Evolutionary conservation across 2,113 vertebrate genomes (phyloP).

Genomic region (Gracilinanus agilis): DNA sequence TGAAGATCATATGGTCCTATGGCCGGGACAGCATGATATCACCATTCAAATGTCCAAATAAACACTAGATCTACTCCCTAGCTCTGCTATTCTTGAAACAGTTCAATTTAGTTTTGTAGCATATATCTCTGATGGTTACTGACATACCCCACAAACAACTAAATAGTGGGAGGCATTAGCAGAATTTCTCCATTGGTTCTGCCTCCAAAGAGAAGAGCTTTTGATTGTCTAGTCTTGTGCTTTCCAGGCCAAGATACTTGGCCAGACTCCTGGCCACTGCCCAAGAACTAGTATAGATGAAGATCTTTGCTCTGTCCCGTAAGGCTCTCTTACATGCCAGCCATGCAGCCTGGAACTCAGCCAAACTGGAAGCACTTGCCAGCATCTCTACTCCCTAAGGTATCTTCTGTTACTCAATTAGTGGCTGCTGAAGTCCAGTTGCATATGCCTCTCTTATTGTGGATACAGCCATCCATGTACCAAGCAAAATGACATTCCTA

Average conservation of each 20-base stretch:
- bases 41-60: background rate
- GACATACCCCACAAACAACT: background rate
- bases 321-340: background rate
- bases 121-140: background rate
- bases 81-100: background rate
- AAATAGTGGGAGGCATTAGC: background rate
- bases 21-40: background rate
- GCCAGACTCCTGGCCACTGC: background rate
- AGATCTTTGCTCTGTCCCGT: background rate
- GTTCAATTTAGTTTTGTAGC: background rate
- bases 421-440: background rate
- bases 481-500: background rate
- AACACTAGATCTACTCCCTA: background rate
- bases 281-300: background rate
- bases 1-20: background rate
- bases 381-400: background rate
- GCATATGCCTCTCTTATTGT: background rate
- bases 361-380: background rate
- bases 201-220: background rate
- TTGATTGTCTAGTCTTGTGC: background rate
- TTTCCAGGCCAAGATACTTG: background rate
- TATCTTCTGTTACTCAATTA: background rate
- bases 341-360: background rate
- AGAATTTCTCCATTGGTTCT: background rate
- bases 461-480: background rate